Base-by-base conservation (phyloP, 1,140 invertebrate species). In the Plectrocnemia conspersa region DNA sequence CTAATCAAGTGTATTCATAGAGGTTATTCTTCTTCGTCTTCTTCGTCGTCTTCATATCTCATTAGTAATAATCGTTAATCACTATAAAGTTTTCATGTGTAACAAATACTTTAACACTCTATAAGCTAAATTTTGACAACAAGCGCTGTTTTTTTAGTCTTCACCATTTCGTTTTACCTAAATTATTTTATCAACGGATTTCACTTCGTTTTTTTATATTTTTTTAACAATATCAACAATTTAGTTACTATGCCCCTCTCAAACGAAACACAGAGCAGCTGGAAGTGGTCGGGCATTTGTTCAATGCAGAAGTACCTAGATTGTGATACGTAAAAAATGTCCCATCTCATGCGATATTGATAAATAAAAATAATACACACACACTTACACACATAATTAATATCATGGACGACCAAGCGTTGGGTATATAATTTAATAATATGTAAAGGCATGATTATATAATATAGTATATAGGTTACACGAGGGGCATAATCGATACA, bases 61-160 rank as follows among this genome's bases (percentile, higher is more conserved):
- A 32, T 23, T 47, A 5, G 16, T 47, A 29, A 47, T 32, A 15
- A 19, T 29, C 29, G 33, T 32, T n/a, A 52, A 35, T 54, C 54
- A 60, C 58, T 54, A 53, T 52, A 60, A 60, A 52, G 54, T 60
- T 56, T 55, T 56, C 48, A 56, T 56, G 54, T 61, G 55, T 61
- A 61, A 61, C 59, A 61, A 61, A 61, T 61, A 61, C 27, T 57
- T 61, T 50, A 61, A 61, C 59, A 61, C 33, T 57, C 59, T 61
- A 61, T 61, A 61, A 61, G 59, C 59, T 61, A 61, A 61, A 61
- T 54, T 61, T 61, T 61, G 59, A 61, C 54, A 61, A 61, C 59
- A 61, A 61, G 59, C 59, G 55, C 55, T 53, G 54, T 52, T 57
- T 59, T 52, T 47, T 61, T 54, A 61, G 54, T 61, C 55, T 57